These are phyloP conservation scores for Anthopleura sola DNA, from an alignment of 64 coral and sea anemone species.

Conservation along the genomic window DNA sequence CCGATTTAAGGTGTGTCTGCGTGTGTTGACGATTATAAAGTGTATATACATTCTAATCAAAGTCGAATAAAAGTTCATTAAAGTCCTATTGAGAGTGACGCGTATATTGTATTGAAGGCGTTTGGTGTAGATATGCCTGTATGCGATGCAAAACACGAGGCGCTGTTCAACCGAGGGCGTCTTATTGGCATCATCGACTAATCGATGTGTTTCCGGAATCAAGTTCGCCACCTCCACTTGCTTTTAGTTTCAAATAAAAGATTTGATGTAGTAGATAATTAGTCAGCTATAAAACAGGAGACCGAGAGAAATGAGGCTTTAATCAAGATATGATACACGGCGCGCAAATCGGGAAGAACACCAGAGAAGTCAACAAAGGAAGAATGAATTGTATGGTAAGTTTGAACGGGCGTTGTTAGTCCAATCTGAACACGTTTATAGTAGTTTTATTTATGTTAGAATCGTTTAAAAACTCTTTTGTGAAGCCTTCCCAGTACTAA, in stretches of 20 bases:
- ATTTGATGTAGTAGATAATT: neutral
- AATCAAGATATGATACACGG: neutral
- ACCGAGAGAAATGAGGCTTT: neutral
- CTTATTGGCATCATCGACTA: neutral
- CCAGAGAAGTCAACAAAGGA: neutral
- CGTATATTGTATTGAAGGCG: neutral
- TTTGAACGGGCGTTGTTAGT: neutral
- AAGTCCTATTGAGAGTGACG: neutral
- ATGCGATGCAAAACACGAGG: neutral
- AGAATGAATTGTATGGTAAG: neutral
- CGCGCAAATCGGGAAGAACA: neutral
- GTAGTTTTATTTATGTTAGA: neutral
- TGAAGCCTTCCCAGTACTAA: too few species aligned
- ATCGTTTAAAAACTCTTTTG: too few species aligned
- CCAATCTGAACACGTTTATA: neutral
- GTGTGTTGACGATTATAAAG: too few species aligned
- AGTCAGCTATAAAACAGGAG: neutral
- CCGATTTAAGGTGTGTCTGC: too few species aligned
- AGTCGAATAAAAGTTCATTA: neutral
- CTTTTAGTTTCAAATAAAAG: neutral
- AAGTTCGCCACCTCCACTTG: constrained; percentile 14
- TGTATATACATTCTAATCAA: too few species aligned
- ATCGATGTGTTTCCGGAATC: constrained; percentile 1
- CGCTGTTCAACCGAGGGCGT: neutral
- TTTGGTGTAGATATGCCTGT: neutral